Conservation (phyloP, 2,113 vertebrate genomes). For the Saguinus imperator region DNA sequence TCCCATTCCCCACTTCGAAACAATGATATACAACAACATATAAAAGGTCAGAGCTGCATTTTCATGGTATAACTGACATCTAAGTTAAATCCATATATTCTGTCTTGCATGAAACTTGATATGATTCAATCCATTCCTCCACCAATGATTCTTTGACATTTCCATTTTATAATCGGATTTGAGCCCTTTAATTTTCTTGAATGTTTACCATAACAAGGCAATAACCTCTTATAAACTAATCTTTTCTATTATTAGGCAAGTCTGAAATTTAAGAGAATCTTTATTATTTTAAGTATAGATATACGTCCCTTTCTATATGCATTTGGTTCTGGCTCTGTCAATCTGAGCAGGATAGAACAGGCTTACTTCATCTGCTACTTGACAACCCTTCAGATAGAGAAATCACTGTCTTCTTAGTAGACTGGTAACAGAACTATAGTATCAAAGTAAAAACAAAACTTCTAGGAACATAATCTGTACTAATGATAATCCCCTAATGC, state of each 20-base stretch:
- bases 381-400: background rate
- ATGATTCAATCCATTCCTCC: background rate
- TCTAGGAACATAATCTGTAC: background rate
- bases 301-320: background rate
- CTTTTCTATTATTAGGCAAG: background rate
- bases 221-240: background rate
- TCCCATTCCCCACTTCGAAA: background rate
- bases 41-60: background rate
- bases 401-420: background rate
- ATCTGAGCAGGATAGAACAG: background rate
- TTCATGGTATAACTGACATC: background rate
- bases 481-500: background rate
- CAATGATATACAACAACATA: background rate
- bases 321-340: background rate
- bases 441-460: background rate
- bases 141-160: background rate
- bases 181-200: background rate
- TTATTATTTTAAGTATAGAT: background rate
- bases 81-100: background rate
- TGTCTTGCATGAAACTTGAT: background rate
- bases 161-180: background rate
- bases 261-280: background rate
- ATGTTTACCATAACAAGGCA: background rate
- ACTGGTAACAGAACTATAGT: background rate
- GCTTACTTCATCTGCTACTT: background rate